phyloP scores from a whole-genome alignment of 2,888 invertebrate genomes.

The Tenodera sinensis region DNA sequence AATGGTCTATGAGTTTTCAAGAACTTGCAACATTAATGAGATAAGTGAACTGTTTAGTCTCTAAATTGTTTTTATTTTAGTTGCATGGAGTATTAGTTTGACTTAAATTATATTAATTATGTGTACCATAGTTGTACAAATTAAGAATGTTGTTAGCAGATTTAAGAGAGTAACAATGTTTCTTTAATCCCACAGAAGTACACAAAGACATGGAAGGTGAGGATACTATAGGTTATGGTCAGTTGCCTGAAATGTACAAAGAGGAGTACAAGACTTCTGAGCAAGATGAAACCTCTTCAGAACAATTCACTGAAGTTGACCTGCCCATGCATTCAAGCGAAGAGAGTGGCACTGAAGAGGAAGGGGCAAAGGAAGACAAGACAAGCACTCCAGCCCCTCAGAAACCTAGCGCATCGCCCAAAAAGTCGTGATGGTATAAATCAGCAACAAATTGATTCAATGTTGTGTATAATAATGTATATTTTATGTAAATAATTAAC shows the following conservation, averaged over 20 bases:
- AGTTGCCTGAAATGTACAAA: background rate
- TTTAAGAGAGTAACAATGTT: background rate
- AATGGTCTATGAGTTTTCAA: too few relatives aligned
- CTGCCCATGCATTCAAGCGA: background rate
- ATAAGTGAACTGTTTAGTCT: too few relatives aligned
- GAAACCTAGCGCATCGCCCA: background rate
- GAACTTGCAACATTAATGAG: too few relatives aligned
- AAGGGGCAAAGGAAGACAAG: background rate
- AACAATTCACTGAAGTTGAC: background rate
- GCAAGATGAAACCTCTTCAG: background rate
- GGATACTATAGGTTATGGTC: background rate
- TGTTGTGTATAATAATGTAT: too few relatives aligned
- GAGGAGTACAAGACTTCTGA: background rate
- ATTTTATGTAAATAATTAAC: too few relatives aligned
- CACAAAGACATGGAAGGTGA: background rate
- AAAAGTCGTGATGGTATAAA: too few relatives aligned
- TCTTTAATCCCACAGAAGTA: background rate
- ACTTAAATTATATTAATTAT: too few relatives aligned
- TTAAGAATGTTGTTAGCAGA: background rate
- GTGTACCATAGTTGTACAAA: too few relatives aligned
- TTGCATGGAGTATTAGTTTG: too few relatives aligned
- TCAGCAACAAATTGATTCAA: too few relatives aligned
- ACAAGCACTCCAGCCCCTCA: background rate
- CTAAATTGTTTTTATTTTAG: too few relatives aligned
- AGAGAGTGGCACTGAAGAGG: background rate